phyloP scores from a whole-genome alignment of 2,888 invertebrate species.

The Baronia brevicornis region DNA sequence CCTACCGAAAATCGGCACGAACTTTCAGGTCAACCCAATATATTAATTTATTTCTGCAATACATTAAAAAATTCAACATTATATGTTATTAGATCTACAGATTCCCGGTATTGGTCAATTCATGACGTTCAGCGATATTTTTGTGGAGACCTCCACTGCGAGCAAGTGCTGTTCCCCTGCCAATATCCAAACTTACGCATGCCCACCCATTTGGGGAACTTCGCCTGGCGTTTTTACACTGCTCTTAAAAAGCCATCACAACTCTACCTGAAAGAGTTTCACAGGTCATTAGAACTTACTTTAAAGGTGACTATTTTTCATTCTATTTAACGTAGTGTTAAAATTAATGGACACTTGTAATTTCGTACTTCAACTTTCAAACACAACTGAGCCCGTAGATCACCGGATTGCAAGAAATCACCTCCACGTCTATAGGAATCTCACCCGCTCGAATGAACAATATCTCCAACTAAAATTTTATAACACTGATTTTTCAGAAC shows the following conservation, averaged over 20 bases:
- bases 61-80: too few species aligned
- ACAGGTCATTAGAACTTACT: conserved; percentile 39
- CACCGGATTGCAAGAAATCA: too few species aligned
- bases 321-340: not conserved
- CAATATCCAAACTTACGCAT: conserved; percentile 54
- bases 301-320: conserved; percentile 37
- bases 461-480: too few species aligned
- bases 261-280: conserved; percentile 41
- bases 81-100: conserved; percentile 44
- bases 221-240: conserved; percentile 45
- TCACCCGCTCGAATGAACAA: too few species aligned
- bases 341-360: too few species aligned
- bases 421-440: too few species aligned
- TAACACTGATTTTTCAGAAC: too few species aligned
- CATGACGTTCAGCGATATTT: conserved; percentile 57
- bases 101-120: conserved; percentile 52
- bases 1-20: too few species aligned
- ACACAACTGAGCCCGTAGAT: too few species aligned
- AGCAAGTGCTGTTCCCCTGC: conserved; percentile 46
- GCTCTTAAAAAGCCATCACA: conserved; percentile 38
- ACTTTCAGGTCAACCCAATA: too few species aligned
- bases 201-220: conserved; percentile 37
- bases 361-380: too few species aligned
- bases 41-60: too few species aligned
- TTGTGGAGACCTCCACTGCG: conserved; percentile 47